These are phyloP conservation scores for Dermochelys coriacea DNA, from an alignment of 2,797 vertebrate genomes.

Conservation along the genomic window DNA sequence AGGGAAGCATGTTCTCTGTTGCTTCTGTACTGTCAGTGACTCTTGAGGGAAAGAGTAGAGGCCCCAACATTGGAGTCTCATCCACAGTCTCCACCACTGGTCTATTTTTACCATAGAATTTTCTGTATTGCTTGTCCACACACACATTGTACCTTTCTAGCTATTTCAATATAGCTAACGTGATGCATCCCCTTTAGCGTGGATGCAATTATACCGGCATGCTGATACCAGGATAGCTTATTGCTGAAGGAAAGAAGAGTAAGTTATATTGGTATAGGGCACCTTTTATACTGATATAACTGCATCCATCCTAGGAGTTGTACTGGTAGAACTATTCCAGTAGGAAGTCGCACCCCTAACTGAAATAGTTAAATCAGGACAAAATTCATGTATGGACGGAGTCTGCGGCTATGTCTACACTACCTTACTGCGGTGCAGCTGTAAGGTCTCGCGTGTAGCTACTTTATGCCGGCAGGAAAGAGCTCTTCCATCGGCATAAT, in stretches of 20 bases:
- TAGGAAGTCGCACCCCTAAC: not conserved
- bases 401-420: too few relatives aligned
- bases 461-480: too few relatives aligned
- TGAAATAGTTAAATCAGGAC: not conserved
- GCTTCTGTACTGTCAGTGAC: not conserved
- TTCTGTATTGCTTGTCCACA: not conserved
- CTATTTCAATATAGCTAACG: too few relatives aligned
- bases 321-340: not conserved
- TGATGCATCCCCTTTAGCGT: too few relatives aligned
- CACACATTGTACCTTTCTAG: too few relatives aligned
- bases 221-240: not conserved
- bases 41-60: not conserved
- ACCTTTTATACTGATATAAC: not conserved
- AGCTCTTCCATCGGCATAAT: too few relatives aligned
- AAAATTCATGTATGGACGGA: not conserved
- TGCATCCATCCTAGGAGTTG: not conserved
- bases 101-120: fast-evolving
- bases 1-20: too few relatives aligned
- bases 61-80: not conserved
- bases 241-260: not conserved
- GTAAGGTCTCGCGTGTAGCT: too few relatives aligned
- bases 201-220: too few relatives aligned
- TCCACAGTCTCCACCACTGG: not conserved
- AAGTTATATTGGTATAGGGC: not conserved
- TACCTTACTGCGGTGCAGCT: too few relatives aligned